Evolutionary conservation across 2,888 invertebrate genomes (phyloP), one percentile per base, ranked within the genome.

Genomic region (Malthinus seriepunctatus): DNA sequence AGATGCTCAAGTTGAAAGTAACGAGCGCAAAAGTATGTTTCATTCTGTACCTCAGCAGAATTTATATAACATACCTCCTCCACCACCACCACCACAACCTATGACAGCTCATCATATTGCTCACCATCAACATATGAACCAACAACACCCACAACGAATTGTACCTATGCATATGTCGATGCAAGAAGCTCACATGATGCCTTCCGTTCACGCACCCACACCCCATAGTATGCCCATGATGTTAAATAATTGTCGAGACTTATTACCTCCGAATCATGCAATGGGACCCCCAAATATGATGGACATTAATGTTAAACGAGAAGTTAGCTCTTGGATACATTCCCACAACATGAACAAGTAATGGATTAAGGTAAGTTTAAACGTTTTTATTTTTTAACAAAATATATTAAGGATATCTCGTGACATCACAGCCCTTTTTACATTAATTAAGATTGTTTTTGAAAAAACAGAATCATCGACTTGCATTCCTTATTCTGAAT

Each of bases 161-260:
- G 60, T 71, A 58, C 66, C 63, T 31, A 58, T 67, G 58, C 63
- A 65, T 11, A 44, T 69, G 50, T 52, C 67, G 31, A 67, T 69
- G 54, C 66, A 68, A 52, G 70, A 72, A 51, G 58, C 64, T 57
- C 62, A 65, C 34, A 66, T 67, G 51, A 63, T 70, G 49, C 65
- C 66, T 32, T 44, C 66, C 5, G 58, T 59, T 8, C 63, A 62
- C 42, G 47, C 50, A 9, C 56, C 61, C 3, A 32, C 56, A 12
- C 52, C 54, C 8, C 66, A 67, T 33, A 56, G 54, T 49, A 63
- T 68, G 63, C 65, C 67, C 5, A 63, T 69, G 63, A 64, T 69
- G 65, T 50, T 68, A 35, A 63, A 65, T 55, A 63, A 65, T 37
- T 50, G 65, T 42, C 62, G 64, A 11, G 66, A 66, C 23, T 58